Base-by-base conservation (phyloP, 2,113 vertebrate species). In the Andinoacara biseriatus region DNA sequence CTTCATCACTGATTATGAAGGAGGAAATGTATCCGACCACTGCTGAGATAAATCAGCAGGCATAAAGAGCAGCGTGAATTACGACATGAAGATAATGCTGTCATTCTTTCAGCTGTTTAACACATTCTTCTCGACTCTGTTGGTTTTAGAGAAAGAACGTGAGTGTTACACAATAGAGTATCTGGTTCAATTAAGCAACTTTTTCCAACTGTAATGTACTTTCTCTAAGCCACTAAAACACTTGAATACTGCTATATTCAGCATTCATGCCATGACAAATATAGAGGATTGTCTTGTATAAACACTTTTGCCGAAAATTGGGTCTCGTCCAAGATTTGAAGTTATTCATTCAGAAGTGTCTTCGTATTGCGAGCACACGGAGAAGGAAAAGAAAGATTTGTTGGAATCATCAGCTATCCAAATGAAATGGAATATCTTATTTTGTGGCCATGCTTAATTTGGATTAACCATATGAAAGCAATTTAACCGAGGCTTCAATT, bases 401-500 rank as follows among this genome's bases (percentile, higher is more conserved):
- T 80, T 84, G 83, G 82, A 93, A 82, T 93, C 93, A 89, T 91
- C 86, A 87, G 90, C 89, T 88, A 90, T 91, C 87, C 93, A 83
- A 94, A 90, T 91, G 90, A 94, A 94, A 94, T 91, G 89, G 91
- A 93, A 94, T 92, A 94, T 94, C 84, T 90, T 91, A 87, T 94
- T 95, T 93, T 91, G 90, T 89, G 90, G 86, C 72, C 88, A 88
- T 89, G 87, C 89, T 93, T 95, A 95, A 95, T 95, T 95, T 94
- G 92, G 92, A 95, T 94, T 95, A 93, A 92, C 88, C 93, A 93
- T 94, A 87, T 94, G 94, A 93, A 94, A 94, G 93, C 90, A 94
- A 94, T 94, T 93, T 94, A 94, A 92, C 67, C 17, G 90, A 87
- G 88, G 88, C 91, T 91, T 92, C 87, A 87, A 93, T 94, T 93